A percentile compares a stretch with the other conserved stretches of the same genome.
Evolutionary conservation across 1,140 invertebrate genomes (phyloP).

Genomic region (Trigoniulus corallinus): DNA sequence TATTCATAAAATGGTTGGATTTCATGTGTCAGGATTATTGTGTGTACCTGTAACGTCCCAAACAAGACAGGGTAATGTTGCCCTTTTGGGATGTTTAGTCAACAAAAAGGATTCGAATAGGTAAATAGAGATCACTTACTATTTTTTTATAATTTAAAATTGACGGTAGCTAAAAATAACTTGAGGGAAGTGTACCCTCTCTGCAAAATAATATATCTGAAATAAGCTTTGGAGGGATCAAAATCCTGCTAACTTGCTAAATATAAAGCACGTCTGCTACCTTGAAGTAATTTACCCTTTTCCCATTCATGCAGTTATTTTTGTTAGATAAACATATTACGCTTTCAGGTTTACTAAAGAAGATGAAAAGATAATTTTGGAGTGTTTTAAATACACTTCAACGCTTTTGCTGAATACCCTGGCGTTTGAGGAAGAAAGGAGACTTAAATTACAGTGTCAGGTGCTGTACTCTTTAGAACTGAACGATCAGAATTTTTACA

Average conservation of each 20-base stretch:
- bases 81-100: slow-evolving; percentile 10
- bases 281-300: too few species aligned
- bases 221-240: slow-evolving; percentile 18
- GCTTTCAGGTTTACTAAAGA: slow-evolving; percentile 22
- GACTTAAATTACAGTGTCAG: slow-evolving; percentile 46
- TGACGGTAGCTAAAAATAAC: too few species aligned
- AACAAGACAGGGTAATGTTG: not conserved
- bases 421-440: slow-evolving; percentile 46
- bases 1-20: not conserved
- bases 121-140: slow-evolving; percentile 19
- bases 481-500: too few species aligned
- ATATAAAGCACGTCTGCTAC: too few species aligned
- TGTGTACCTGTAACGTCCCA: not conserved
- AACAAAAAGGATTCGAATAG: slow-evolving; percentile 12
- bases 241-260: too few species aligned
- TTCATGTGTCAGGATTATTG: not conserved
- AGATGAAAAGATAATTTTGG: slow-evolving; percentile 28
- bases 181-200: too few species aligned
- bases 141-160: too few species aligned
- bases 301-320: slow-evolving; percentile 20
- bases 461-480: slow-evolving; percentile 13
- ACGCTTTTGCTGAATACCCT: slow-evolving; percentile 44
- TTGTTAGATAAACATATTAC: slow-evolving; percentile 16
- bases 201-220: slow-evolving; percentile 20
- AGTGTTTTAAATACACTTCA: slow-evolving; percentile 41